These are phyloP conservation scores for Colius striatus DNA, from an alignment of 2,113 vertebrate species.

Conservation along the genomic window DNA sequence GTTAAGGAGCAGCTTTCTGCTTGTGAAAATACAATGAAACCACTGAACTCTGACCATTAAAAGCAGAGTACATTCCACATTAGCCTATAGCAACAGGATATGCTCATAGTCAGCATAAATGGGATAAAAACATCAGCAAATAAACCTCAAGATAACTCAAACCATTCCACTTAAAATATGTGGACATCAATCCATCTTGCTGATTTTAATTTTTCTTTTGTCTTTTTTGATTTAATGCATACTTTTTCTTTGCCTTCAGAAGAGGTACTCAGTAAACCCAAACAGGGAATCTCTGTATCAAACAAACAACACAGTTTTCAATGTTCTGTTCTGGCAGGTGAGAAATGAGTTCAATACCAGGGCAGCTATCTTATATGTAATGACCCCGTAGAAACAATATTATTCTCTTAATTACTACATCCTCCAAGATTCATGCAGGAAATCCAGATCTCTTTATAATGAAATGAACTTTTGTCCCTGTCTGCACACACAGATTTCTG, in stretches of 20 bases:
- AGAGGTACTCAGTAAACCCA: background rate
- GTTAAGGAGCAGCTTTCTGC: background rate
- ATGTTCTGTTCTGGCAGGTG: background rate
- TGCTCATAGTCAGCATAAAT: background rate
- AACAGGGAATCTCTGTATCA: background rate
- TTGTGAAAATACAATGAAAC: slow-evolving; percentile 35
- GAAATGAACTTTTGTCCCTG: background rate
- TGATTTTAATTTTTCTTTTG: background rate
- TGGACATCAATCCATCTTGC: background rate
- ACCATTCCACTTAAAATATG: background rate
- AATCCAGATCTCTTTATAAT: background rate
- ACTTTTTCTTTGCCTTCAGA: background rate
- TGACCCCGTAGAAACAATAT: background rate
- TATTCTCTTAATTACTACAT: background rate
- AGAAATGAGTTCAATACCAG: background rate
- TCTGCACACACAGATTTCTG: background rate
- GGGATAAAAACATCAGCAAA: background rate
- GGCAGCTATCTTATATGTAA: background rate
- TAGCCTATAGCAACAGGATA: slow-evolving; percentile 4
- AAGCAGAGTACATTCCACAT: background rate
- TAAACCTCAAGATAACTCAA: background rate
- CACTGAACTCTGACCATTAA: slow-evolving; percentile 28
- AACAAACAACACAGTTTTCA: background rate
- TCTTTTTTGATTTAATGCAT: background rate
- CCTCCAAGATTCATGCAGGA: background rate